A percentile compares a stretch with the other conserved stretches of the same genome.
phyloP scores from a whole-genome alignment of 92 coral and sea anemone genomes.

The Anthopleura xanthogrammica region DNA sequence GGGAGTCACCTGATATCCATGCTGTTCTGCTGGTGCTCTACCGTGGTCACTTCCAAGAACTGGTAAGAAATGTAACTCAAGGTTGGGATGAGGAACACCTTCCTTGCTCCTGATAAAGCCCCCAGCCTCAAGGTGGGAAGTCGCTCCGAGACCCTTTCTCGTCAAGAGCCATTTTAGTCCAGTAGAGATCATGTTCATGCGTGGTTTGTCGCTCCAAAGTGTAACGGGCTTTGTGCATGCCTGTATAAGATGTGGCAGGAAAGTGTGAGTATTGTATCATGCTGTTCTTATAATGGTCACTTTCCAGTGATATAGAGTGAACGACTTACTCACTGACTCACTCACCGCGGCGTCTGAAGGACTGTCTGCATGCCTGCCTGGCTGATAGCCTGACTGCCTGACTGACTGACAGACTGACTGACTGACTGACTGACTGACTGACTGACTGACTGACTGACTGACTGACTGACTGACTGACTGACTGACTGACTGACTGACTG shows the following conservation, averaged over 20 bases:
- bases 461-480: no score
- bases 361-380: no score
- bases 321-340: no score
- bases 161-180: slow-evolving; percentile 71
- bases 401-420: no score
- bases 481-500: no score
- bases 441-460: no score
- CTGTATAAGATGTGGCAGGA: slow-evolving; percentile 4
- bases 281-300: no score
- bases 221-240: slow-evolving; percentile 73
- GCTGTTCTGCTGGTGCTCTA: slow-evolving; percentile 38
- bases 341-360: no score
- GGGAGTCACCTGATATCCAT: slow-evolving; percentile 66
- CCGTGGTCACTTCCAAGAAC: slow-evolving; percentile 68
- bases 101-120: slow-evolving; percentile 63
- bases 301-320: no score
- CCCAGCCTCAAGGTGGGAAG: slow-evolving; percentile 77
- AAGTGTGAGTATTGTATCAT: no score
- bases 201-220: slow-evolving; percentile 57
- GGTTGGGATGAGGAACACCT: slow-evolving; percentile 66
- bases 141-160: slow-evolving; percentile 59
- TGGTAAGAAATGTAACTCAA: slow-evolving; percentile 76
- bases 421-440: no score
- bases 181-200: slow-evolving; percentile 61
- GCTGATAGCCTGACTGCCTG: no score